Conservation (phyloP, 2,797 vertebrate genomes). For the Microhierax caerulescens region DNA sequence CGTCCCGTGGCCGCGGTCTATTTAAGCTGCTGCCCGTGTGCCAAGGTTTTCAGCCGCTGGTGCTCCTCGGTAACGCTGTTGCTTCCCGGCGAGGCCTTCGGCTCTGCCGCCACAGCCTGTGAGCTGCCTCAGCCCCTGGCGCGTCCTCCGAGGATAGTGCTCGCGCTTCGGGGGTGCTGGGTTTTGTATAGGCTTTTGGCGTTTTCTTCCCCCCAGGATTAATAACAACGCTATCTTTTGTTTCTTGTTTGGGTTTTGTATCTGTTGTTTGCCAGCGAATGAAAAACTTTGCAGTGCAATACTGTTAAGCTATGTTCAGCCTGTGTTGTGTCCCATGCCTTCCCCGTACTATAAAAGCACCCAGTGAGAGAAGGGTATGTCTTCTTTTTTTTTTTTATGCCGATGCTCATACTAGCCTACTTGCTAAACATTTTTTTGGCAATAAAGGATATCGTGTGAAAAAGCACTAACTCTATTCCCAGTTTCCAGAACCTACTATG, state of each 20-base stretch:
- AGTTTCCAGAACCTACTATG: neutral
- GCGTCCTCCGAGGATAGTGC: neutral
- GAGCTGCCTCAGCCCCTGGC: neutral
- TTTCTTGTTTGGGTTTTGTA: neutral
- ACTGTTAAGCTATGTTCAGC: neutral
- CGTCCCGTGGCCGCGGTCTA: no score
- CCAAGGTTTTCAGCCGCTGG: no score
- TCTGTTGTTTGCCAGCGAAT: neutral
- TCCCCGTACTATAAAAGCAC: neutral
- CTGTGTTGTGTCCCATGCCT: neutral
- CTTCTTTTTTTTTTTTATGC: neutral
- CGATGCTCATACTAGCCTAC: neutral
- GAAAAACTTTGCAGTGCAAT: no score
- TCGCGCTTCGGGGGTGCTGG: neutral
- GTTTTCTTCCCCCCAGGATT: no score
- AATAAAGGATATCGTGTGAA: neutral
- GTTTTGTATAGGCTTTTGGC: neutral
- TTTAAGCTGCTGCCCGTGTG: neutral
- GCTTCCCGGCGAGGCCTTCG: neutral
- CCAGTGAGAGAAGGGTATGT: neutral
- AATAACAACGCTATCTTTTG: neutral
- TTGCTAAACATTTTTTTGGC: neutral
- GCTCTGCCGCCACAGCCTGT: rapidly evolving
- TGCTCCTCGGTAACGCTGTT: rapidly evolving
- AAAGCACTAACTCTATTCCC: neutral